Evolutionary conservation across 1,140 invertebrate species (phyloP).

Genomic region (Plectrocnemia conspersa): DNA sequence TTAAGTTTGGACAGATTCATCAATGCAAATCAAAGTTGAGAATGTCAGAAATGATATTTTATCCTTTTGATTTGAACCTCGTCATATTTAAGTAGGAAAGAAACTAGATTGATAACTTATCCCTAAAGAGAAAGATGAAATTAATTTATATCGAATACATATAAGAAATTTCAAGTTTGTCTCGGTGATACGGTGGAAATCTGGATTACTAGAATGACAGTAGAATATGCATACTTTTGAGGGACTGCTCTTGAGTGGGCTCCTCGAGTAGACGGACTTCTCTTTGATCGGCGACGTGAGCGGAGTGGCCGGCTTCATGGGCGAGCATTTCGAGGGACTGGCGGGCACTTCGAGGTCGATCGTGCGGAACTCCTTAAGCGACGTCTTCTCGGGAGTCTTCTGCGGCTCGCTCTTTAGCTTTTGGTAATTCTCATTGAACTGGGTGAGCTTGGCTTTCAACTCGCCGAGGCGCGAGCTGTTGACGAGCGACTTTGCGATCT

Average conservation of each 20-base stretch:
- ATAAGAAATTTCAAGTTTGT: conserved; percentile 4
- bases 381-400: conserved; percentile 40
- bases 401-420: conserved; percentile 43
- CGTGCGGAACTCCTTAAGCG: conserved; percentile 64
- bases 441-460: conserved; percentile 58
- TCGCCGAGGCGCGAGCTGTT: conserved; percentile 62
- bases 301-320: conserved; percentile 40
- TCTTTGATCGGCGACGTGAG: conserved; percentile 36
- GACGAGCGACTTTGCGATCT: conserved; percentile 61
- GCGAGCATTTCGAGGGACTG: conserved; percentile 57
- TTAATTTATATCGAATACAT: no score
- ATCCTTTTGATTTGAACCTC: no score
- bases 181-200: neutral
- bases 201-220: neutral
- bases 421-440: conserved; percentile 54
- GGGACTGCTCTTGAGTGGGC: conserved; percentile 58
- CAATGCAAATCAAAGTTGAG: no score
- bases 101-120: no score
- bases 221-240: conserved; percentile 40
- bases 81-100: no score
- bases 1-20: no score
- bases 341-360: conserved; percentile 68
- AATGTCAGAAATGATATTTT: no score
- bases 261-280: conserved; percentile 46
- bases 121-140: no score